A percentile compares a stretch with the other conserved stretches of the same genome.
Evolutionary conservation across 2,888 invertebrate species (phyloP).

Genomic region (Apamea anceps): DNA sequence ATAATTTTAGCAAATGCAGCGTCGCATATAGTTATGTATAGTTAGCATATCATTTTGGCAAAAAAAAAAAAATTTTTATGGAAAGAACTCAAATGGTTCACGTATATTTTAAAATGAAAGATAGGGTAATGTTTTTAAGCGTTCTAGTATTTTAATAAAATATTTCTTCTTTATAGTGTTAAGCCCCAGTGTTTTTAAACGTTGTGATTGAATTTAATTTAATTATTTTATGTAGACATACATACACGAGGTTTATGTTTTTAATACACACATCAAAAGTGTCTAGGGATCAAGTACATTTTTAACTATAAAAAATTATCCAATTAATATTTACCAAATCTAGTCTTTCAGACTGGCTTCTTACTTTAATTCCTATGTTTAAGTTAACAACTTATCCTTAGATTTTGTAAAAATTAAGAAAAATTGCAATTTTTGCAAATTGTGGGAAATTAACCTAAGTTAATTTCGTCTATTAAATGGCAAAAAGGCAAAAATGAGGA

Average conservation of each 20-base stretch:
- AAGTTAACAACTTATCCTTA: too few species aligned
- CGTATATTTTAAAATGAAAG: background rate
- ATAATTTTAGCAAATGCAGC: slow-evolving; percentile 15
- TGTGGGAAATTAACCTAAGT: too few species aligned
- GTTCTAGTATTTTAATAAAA: background rate
- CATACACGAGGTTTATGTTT: slow-evolving; percentile 37
- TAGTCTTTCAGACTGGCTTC: too few species aligned
- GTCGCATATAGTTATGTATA: too few species aligned
- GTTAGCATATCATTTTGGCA: slow-evolving; percentile 8
- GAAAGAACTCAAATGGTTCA: slow-evolving; percentile 13
- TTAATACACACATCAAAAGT: slow-evolving; percentile 47
- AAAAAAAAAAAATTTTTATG: background rate
- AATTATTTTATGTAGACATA: background rate
- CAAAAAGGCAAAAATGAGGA: too few species aligned
- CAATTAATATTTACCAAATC: too few species aligned
- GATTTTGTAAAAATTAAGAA: too few species aligned
- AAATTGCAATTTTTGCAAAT: too few species aligned
- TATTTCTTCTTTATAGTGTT: background rate
- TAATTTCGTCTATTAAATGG: too few species aligned
- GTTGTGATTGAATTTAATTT: background rate
- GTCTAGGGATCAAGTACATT: too few species aligned
- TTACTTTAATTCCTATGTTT: too few species aligned
- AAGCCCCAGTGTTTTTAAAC: background rate
- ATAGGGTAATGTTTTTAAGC: background rate
- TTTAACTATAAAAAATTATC: too few species aligned